Base-by-base conservation (phyloP, 2,888 invertebrate species). In the Phortica magna region DNA sequence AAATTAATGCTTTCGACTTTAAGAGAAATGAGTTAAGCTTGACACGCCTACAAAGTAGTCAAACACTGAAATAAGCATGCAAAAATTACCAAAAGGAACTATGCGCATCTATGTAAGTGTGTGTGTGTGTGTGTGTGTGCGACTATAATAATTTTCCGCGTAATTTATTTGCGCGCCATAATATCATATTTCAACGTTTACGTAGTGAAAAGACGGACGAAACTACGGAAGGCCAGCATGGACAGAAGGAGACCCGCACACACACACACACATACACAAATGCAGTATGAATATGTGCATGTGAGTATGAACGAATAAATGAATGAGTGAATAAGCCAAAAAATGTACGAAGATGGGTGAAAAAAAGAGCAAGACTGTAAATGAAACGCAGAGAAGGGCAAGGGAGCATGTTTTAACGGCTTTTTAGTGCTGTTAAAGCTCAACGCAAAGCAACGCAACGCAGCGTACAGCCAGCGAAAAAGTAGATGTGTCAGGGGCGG, bases 81-180 rank as follows among this genome's bases (percentile, higher is more conserved):
- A 31, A 31, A 31, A 31, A 31, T 31, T 31, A 31, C 31, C 31
- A 31, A 31, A 31, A 31, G 5, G 5, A 31, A 31, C 17, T n/a
- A 17, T 7, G 55, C 17, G n/a, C 7, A 1, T 9, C n/a, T 55
- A 14, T 55, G 55, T 17, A 55, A 17, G 55, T 55, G 55, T 55
- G 12, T 55, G 12, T 55, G n/a, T 55, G 12, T 55, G 55, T 55
- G 55, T 55, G 10, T 55, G 55, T 12, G 12, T 10, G 82, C 79
- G 82, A 82, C 88, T 79, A 83, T 87, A 87, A 87, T 87, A 88
- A 87, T 87, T 87, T 87, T 88, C 81, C 86, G 83, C 84, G 83
- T 84, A 84, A 89, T 87, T 89, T 87, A 87, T 85, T 85, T 89
- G 84, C 83, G 84, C 84, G 74, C 80, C 83, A 82, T 84, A 83